Conservation (phyloP, 1,140 invertebrate genomes). For the Panonychus citri region DNA sequence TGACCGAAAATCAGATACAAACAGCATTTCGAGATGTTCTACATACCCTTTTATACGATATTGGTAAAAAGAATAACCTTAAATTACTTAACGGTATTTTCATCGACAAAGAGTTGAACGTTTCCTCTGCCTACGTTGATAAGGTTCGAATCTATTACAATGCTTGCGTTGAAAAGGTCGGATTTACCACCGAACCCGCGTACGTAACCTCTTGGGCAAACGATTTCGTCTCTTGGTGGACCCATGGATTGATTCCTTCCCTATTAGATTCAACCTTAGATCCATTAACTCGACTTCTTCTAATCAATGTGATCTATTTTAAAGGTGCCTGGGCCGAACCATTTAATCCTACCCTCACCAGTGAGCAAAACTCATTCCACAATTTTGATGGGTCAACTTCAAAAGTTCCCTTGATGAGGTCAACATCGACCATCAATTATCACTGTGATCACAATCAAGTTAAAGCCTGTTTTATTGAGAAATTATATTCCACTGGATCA, state of each 20-base stretch:
- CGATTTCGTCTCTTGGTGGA: conserved; percentile 40
- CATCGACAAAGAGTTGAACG: not conserved
- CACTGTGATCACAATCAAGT: not conserved
- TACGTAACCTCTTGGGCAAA: conserved; percentile 17
- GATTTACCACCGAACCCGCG: not conserved
- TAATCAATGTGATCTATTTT: conserved; percentile 56
- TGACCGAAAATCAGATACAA: not conserved
- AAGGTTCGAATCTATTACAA: not conserved
- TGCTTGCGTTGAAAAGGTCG: not conserved
- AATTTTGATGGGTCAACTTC: not conserved
- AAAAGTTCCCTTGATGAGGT: not conserved
- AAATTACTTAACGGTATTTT: not conserved
- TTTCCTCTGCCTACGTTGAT: not conserved
- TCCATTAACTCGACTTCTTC: conserved; percentile 32
- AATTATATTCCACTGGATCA: not conserved
- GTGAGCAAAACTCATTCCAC: not conserved
- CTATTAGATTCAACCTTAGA: conserved; percentile 29
- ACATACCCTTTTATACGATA: not conserved
- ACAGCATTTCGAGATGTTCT: not conserved
- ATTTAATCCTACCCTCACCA: conserved; percentile 32
- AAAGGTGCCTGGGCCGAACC: conserved; percentile 46
- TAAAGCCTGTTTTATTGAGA: not conserved
- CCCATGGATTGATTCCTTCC: conserved; percentile 34
- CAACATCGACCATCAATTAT: not conserved
- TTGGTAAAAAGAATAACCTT: not conserved